These are phyloP conservation scores for Allacma fusca DNA, from an alignment of 2,888 invertebrate genomes.

Conservation along the genomic window DNA sequence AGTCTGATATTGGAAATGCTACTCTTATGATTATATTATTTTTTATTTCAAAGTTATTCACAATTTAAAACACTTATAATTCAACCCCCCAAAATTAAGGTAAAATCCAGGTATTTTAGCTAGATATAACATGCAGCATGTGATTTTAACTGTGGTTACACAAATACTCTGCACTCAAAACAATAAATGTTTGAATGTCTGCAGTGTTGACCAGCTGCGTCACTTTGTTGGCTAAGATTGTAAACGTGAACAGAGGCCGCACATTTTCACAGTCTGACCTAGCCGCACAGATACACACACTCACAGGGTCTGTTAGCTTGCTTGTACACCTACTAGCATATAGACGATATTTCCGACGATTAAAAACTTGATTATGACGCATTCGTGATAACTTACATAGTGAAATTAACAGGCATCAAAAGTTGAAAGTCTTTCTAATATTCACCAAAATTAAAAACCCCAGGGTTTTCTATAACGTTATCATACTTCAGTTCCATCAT, in stretches of 20 bases:
- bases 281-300: too few relatives aligned
- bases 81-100: too few relatives aligned
- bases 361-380: slow-evolving; percentile 25
- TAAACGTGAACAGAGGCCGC: too few relatives aligned
- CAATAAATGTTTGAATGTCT: too few relatives aligned
- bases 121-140: too few relatives aligned
- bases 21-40: neutral
- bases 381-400: slow-evolving; percentile 23
- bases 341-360: slow-evolving; percentile 10
- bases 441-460: neutral
- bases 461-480: neutral
- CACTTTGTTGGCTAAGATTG: too few relatives aligned
- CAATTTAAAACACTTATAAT: too few relatives aligned
- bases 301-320: too few relatives aligned
- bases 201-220: too few relatives aligned
- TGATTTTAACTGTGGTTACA: neutral
- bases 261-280: too few relatives aligned
- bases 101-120: too few relatives aligned
- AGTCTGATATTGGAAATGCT: slow-evolving; percentile 1
- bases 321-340: neutral
- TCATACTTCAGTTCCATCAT: slow-evolving; percentile 61
- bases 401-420: slow-evolving; percentile 2
- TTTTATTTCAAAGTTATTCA: too few relatives aligned
- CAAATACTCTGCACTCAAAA: neutral
- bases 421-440: neutral